These are phyloP conservation scores for Brachycybe producta DNA, from an alignment of 2,888 invertebrate genomes.

Conservation along the genomic window DNA sequence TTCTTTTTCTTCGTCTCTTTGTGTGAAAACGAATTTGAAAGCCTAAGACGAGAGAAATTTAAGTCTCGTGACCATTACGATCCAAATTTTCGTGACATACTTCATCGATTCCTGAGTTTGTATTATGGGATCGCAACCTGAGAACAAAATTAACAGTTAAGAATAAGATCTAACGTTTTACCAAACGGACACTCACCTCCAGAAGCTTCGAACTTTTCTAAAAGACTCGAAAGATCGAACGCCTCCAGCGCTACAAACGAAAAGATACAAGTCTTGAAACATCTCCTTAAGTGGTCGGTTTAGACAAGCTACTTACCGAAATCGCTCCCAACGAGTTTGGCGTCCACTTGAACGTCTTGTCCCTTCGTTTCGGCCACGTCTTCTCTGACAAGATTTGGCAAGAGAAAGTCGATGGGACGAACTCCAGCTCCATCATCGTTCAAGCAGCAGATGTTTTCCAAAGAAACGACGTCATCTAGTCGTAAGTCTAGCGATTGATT, in stretches of 20 bases:
- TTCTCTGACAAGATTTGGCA: background rate
- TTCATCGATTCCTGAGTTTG: background rate
- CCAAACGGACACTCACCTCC: background rate
- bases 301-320: background rate
- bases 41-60: no score
- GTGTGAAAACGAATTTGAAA: background rate
- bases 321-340: background rate
- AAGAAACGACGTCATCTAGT: no score
- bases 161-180: no score
- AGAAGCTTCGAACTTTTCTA: conserved; percentile 1
- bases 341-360: background rate
- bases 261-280: background rate
- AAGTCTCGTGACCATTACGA: no score
- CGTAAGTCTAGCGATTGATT: no score
- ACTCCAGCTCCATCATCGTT: background rate
- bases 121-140: background rate
- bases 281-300: no score
- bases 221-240: background rate
- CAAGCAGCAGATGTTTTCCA: background rate
- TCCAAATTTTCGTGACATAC: no score
- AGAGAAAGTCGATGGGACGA: background rate
- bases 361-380: background rate
- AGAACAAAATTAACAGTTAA: background rate
- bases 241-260: conserved; percentile 2
- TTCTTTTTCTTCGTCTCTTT: background rate